Evolutionary conservation across 2,113 vertebrate species (phyloP).

Genomic region (Eleginops maclovinus): DNA sequence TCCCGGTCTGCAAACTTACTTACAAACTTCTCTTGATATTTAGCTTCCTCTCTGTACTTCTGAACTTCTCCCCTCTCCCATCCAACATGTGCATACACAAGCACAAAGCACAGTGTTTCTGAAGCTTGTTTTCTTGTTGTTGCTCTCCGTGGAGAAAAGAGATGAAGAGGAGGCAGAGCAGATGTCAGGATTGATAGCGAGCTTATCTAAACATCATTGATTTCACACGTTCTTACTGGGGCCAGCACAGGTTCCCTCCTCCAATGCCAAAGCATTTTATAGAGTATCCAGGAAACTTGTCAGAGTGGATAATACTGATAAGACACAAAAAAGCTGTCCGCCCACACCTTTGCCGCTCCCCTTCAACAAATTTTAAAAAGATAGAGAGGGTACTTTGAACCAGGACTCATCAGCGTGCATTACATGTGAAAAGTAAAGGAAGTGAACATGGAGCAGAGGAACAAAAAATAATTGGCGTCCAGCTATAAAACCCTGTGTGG

Average conservation of each 20-base stretch:
- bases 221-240: conserved; percentile 53
- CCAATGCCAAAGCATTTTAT: conserved; percentile 39
- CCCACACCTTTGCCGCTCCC: conserved; percentile 48
- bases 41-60: neutral
- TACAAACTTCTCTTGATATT: conserved; percentile 1
- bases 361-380: conserved; percentile 15
- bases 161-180: conserved; percentile 66
- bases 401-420: conserved; percentile 29
- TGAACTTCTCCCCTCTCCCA: neutral
- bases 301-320: conserved; percentile 55
- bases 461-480: conserved; percentile 65
- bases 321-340: conserved; percentile 39
- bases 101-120: neutral
- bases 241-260: conserved; percentile 27
- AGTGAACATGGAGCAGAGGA: conserved; percentile 17
- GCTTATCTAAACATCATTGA: conserved; percentile 69
- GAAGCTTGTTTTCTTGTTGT: conserved; percentile 24
- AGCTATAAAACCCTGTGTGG: conserved; percentile 9
- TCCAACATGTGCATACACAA: neutral
- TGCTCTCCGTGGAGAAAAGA: conserved; percentile 13
- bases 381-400: conserved; percentile 12
- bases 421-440: conserved; percentile 23
- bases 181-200: conserved; percentile 59
- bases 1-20: neutral
- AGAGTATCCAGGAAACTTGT: conserved; percentile 54